phyloP scores from a whole-genome alignment of 2,888 invertebrate species.

The Hydraecia micacea region DNA sequence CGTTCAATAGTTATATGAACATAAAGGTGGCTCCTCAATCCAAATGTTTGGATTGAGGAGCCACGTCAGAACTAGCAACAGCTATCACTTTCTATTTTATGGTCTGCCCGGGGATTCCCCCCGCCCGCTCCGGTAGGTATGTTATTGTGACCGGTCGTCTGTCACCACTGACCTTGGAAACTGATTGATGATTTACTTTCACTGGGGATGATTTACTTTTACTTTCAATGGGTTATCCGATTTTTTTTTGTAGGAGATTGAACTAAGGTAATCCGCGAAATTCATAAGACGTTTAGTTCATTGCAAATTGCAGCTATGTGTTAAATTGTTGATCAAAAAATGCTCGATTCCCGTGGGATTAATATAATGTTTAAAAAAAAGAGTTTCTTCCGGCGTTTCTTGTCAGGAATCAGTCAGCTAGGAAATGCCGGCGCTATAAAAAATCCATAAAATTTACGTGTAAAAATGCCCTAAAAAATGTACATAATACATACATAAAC shows the following conservation, averaged over 20 bases:
- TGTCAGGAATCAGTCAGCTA: background rate
- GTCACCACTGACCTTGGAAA: constrained; percentile 44
- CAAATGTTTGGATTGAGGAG: too few relatives aligned
- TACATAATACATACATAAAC: background rate
- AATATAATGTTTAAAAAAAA: background rate
- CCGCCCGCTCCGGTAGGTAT: constrained; percentile 6
- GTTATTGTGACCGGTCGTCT: constrained; percentile 7
- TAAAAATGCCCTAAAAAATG: too few relatives aligned
- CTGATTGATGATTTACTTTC: constrained; percentile 38
- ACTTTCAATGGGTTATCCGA: background rate
- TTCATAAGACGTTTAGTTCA: background rate
- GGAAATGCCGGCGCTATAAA: background rate
- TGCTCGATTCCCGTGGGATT: too few relatives aligned
- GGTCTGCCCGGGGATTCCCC: constrained; percentile 31
- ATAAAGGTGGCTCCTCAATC: too few relatives aligned
- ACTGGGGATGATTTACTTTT: background rate
- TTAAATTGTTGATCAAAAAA: too few relatives aligned
- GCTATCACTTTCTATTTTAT: constrained; percentile 17
- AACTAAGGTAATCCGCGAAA: too few relatives aligned
- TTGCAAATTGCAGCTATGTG: background rate
- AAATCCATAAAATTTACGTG: too few relatives aligned
- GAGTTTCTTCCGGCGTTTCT: background rate
- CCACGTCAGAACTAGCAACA: too few relatives aligned
- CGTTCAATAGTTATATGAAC: too few relatives aligned
- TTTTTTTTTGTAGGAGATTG: background rate